Percentiles rank a stretch among this genome's conserved stretches.
These are phyloP conservation scores for Toxotes lorentzi DNA, from an alignment of 2,797 vertebrate genomes.

Conservation along the genomic window DNA sequence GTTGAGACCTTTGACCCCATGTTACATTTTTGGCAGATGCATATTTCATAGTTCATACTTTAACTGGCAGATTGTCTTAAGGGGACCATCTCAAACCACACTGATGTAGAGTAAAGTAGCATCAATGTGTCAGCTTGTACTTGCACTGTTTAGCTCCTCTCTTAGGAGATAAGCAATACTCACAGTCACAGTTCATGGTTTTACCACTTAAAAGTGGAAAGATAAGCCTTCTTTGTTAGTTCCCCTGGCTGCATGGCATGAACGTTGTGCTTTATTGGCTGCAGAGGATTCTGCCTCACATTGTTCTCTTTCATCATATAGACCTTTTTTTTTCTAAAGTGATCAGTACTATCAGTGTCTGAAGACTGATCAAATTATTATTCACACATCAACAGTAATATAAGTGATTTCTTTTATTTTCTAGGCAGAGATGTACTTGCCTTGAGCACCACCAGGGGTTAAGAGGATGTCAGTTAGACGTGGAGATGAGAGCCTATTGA, in stretches of 20 bases:
- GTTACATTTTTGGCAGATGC: constrained; percentile 20
- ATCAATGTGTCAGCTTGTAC: neutral
- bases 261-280: neutral
- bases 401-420: neutral
- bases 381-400: neutral
- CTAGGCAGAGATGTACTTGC: neutral
- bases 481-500: constrained; percentile 10
- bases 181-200: constrained; percentile 9
- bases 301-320: constrained; percentile 1
- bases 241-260: neutral
- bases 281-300: neutral
- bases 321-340: neutral
- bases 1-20: constrained; percentile 13
- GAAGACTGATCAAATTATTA: neutral
- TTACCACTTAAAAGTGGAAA: neutral
- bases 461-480: constrained; percentile 10
- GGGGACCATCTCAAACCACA: constrained; percentile 4
- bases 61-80: constrained; percentile 7
- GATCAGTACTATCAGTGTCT: no score
- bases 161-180: constrained; percentile 8
- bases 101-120: neutral
- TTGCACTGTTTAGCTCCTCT: constrained; percentile 17
- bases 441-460: neutral
- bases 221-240: neutral
- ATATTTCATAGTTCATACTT: constrained; percentile 28